phyloP scores from a whole-genome alignment of 2,113 vertebrate genomes.

The Chaetorhynchus papuensis region DNA sequence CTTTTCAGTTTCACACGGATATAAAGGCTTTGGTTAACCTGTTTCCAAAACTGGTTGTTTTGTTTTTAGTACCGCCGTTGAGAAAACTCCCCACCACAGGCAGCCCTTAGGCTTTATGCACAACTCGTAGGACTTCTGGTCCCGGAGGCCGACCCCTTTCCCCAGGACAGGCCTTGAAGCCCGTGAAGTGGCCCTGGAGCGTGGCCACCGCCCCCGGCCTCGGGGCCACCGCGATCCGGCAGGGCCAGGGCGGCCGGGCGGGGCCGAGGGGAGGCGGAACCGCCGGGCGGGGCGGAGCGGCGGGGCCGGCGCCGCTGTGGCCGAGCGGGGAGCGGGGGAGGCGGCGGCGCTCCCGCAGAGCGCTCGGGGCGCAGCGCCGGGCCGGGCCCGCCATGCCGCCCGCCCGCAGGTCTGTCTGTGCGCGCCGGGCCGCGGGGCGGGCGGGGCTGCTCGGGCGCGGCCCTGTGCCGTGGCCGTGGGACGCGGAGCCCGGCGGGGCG shows the following conservation, averaged over 20 bases:
- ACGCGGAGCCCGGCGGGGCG: not conserved
- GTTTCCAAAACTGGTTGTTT: not conserved
- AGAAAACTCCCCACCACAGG: not conserved
- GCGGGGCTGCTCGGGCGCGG: not conserved
- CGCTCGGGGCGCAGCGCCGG: not conserved
- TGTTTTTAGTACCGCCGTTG: not conserved
- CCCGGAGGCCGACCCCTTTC: too few relatives aligned
- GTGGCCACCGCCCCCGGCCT: rapidly evolving
- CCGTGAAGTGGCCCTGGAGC: rapidly evolving
- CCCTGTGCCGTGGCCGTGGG: not conserved
- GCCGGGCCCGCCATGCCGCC: not conserved
- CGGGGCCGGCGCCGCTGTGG: not conserved
- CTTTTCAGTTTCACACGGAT: not conserved
- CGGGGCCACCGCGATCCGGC: not conserved
- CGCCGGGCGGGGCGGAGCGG: too few relatives aligned
- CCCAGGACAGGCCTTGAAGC: rapidly evolving
- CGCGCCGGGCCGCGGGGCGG: not conserved
- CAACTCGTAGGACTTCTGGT: too few relatives aligned
- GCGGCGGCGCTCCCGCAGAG: not conserved
- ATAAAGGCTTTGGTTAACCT: not conserved
- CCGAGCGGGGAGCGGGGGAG: not conserved
- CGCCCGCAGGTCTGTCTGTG: not conserved
- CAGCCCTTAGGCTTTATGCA: not conserved
- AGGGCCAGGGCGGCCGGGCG: not conserved
- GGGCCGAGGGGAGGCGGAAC: not conserved